Percentiles rank a stretch among this genome's conserved stretches.
These are phyloP conservation scores for Meteorus cinctellus DNA, from an alignment of 2,888 invertebrate genomes.

Conservation along the genomic window DNA sequence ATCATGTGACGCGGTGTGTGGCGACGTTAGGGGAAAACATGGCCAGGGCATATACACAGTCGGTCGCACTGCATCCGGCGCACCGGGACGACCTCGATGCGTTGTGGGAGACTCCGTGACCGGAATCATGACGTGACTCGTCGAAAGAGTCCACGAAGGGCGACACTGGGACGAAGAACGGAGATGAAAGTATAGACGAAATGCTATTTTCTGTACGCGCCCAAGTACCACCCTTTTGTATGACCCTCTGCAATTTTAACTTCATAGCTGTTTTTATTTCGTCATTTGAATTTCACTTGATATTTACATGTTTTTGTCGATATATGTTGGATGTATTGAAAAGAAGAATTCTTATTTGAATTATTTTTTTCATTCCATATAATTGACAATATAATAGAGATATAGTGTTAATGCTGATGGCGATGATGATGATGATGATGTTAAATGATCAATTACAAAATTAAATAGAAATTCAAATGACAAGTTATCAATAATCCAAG, in stretches of 20 bases:
- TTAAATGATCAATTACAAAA: no score
- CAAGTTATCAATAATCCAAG: background rate
- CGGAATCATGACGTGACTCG: slow-evolving; percentile 61
- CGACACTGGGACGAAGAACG: background rate
- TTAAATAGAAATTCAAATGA: background rate
- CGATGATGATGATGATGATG: no score
- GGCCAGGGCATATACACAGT: slow-evolving; percentile 55
- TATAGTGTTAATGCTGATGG: no score
- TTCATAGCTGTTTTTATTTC: slow-evolving; percentile 14
- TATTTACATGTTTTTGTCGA: background rate
- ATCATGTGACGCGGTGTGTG: slow-evolving; percentile 15
- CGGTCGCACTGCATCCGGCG: slow-evolving; percentile 63
- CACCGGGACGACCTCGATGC: slow-evolving; percentile 65
- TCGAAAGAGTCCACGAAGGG: slow-evolving; percentile 13
- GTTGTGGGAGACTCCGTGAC: slow-evolving; percentile 69
- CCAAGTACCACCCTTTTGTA: slow-evolving; percentile 18
- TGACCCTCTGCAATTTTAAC: slow-evolving; percentile 16
- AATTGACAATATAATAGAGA: no score
- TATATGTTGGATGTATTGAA: slow-evolving; percentile 15
- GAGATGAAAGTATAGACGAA: slow-evolving; percentile 3
- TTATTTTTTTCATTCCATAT: background rate
- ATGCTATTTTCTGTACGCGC: slow-evolving; percentile 21
- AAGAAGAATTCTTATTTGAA: background rate
- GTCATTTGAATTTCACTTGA: slow-evolving; percentile 3
- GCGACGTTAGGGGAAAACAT: slow-evolving; percentile 41